Percentiles rank a stretch among this genome's conserved stretches.
These are phyloP conservation scores for Zygothrica quintamaculata DNA, from an alignment of 2,888 invertebrate genomes.

Conservation along the genomic window DNA sequence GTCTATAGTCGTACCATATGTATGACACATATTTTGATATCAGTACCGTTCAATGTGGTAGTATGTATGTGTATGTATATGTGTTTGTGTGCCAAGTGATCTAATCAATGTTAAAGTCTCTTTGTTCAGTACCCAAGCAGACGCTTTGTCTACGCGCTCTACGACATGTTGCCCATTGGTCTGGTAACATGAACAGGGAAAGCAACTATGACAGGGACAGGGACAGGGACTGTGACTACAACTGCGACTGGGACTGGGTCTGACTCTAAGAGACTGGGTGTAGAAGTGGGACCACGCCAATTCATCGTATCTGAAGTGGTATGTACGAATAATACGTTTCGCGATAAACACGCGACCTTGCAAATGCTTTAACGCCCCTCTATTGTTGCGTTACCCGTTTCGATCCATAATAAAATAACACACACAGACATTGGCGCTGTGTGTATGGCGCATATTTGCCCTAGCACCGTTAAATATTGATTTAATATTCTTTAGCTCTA, in stretches of 20 bases:
- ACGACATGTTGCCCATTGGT: conserved; percentile 49
- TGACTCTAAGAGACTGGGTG: not conserved
- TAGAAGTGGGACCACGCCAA: conserved; percentile 59
- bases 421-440: conserved; percentile 27
- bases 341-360: conserved; percentile 78
- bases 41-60: conserved; percentile 10
- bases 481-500: conserved; percentile 65
- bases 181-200: not conserved
- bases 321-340: conserved; percentile 39
- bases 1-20: conserved; percentile 5
- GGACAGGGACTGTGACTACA: not conserved
- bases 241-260: not conserved
- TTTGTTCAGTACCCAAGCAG: conserved; percentile 35
- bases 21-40: conserved; percentile 49
- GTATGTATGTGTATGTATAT: conserved; percentile 16
- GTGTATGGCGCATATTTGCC: conserved; percentile 70
- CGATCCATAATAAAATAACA: conserved; percentile 15
- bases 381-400: not conserved
- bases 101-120: conserved; percentile 51
- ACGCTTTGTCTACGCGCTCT: conserved; percentile 67
- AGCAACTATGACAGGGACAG: not conserved
- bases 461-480: conserved; percentile 76
- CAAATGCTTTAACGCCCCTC: conserved; percentile 31
- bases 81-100: conserved; percentile 48
- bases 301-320: conserved; percentile 72